These are phyloP conservation scores for Cyanistes caeruleus DNA, from an alignment of 2,113 vertebrate species.

Conservation along the genomic window DNA sequence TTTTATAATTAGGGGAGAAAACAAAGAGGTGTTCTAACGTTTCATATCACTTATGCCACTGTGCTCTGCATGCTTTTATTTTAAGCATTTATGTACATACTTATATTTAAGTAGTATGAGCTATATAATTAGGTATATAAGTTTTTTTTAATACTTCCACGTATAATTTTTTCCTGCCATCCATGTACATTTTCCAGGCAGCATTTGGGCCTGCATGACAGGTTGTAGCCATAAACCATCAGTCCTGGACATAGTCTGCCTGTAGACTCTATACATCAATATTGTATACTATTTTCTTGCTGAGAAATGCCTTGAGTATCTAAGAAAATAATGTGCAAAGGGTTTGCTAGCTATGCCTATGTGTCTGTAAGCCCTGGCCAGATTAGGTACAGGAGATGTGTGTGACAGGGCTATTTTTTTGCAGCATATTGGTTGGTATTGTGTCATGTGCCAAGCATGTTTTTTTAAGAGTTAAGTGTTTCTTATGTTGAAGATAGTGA, in stretches of 20 bases:
- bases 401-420: neutral
- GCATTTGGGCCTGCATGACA: neutral
- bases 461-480: neutral
- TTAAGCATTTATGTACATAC: neutral
- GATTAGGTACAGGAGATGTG: neutral
- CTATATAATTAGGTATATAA: rapidly evolving
- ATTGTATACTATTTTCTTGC: neutral
- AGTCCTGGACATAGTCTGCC: neutral
- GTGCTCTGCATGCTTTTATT: neutral
- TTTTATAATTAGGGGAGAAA: neutral
- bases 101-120: neutral
- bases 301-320: neutral
- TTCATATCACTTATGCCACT: neutral
- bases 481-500: neutral
- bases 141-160: neutral
- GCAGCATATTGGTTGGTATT: neutral
- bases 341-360: neutral
- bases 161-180: neutral
- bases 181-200: neutral
- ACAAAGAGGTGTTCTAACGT: neutral
- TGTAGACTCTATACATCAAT: rapidly evolving
- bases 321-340: neutral
- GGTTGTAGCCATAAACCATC: neutral
- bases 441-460: neutral
- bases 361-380: neutral